Base-by-base conservation (phyloP, 2,797 vertebrate species). In the Lophius americanus region DNA sequence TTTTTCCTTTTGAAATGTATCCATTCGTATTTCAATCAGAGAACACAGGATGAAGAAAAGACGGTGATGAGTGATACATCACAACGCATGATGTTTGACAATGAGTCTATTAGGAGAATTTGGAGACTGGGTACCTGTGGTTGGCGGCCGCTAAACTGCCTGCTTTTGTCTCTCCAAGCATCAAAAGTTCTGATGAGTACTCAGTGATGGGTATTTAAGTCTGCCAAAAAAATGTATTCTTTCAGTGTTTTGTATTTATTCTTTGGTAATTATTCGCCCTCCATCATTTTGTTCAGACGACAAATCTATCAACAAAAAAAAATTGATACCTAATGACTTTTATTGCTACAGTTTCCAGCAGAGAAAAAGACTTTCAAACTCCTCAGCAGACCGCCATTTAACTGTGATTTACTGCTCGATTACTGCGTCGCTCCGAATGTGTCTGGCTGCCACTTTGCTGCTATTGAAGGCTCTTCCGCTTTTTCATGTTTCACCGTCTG, bases 251-350 rank as follows among this genome's bases (percentile, higher is more conserved):
- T 59, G 8, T 55, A 50, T 63, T 56, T 56, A 52, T 66, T 23
- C 7, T 70, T 47, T 65, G 39, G 39, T 36, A 35, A 42, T 32
- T 76, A 33, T 70, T 78, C 55, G 58, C 35, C 6, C 48, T 37
- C 33, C 6, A 41, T 46, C n/a, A 42, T 46, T 55, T 33, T 67
- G 13, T 60, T 52, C 32, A 42, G 38, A 65, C 35, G 6, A 12
- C 36, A 52, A 52, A 50, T 72, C 59, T 51, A 52, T 69, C 33
- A 23, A 23, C 23, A 1, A 51, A 64, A 70, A 64, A 44, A 57
- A 64, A 50, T 60, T 50, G 5, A 60, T 58, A 35, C 37, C 23
- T 9, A 49, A 47, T n/a, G 56, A 9, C 14, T 65, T 65, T 14
- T 56, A 64, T 59, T 78, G 14, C 44, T 11, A 44, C 32, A 49